phyloP scores from a whole-genome alignment of 2,797 vertebrate species.

The Eptatretus atami region DNA sequence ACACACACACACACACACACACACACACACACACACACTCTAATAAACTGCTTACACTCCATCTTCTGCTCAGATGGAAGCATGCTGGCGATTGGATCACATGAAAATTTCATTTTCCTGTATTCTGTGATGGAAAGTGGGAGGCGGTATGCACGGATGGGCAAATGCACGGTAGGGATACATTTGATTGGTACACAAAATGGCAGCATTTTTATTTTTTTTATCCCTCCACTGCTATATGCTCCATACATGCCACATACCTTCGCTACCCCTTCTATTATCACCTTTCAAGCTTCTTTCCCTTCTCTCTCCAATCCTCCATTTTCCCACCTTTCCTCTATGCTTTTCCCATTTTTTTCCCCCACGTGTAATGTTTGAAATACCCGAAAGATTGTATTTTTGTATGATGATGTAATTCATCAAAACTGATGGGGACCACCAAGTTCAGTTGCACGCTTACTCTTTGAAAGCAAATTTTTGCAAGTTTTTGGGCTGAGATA shows the following conservation, averaged over 20 bases:
- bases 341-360: no score
- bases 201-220: background rate
- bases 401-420: no score
- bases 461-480: no score
- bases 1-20: no score
- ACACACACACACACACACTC: no score
- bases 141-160: slow-evolving; percentile 59
- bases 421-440: no score
- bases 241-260: background rate
- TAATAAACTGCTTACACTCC: no score
- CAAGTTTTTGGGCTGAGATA: no score
- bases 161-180: slow-evolving; percentile 64
- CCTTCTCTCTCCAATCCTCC: slow-evolving; percentile 9
- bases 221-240: background rate
- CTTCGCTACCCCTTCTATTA: background rate
- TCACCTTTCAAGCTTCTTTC: background rate
- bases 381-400: no score
- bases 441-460: no score
- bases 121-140: slow-evolving; percentile 62
- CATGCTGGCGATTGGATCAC: slow-evolving; percentile 83
- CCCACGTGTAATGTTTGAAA: no score
- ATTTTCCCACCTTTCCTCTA: no score
- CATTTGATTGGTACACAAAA: rapidly evolving
- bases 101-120: slow-evolving; percentile 95
- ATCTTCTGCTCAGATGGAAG: slow-evolving; percentile 30